phyloP scores from a whole-genome alignment of 2,888 invertebrate species.

The Ornithoptera alexandrae region DNA sequence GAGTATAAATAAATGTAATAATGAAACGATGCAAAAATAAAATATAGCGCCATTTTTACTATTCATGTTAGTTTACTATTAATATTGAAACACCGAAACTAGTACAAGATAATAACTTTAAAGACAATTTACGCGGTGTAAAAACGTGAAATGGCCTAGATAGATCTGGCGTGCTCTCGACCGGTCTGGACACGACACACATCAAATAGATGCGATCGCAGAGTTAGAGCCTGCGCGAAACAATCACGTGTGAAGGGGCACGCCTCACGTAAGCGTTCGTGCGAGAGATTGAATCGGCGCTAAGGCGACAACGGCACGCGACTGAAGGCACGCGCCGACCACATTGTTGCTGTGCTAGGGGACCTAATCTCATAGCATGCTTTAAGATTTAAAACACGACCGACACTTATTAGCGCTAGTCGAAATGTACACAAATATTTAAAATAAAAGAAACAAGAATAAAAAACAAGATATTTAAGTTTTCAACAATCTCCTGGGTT shows the following conservation, averaged over 20 bases:
- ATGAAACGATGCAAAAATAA: too few relatives aligned
- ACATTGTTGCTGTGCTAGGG: constrained; percentile 35
- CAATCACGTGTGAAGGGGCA: constrained; percentile 78
- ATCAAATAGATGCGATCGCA: constrained; percentile 69
- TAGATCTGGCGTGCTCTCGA: constrained; percentile 45
- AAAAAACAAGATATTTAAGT: too few relatives aligned
- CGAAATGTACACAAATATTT: constrained; percentile 1
- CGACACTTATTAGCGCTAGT: constrained; percentile 32
- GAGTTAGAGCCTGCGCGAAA: constrained; percentile 52
- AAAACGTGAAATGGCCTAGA: constrained; percentile 20
- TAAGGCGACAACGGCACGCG: constrained; percentile 66
- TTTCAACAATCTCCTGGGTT: too few relatives aligned
- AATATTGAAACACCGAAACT: not conserved
- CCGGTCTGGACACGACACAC: constrained; percentile 48
- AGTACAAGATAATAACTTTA: constrained; percentile 3
- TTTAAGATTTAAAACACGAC: constrained; percentile 35
- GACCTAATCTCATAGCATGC: constrained; percentile 34
- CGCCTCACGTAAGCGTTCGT: constrained; percentile 69
- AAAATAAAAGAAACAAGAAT: not conserved
- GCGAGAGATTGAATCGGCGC: constrained; percentile 66
- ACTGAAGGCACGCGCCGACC: constrained; percentile 50
- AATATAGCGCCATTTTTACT: too few relatives aligned
- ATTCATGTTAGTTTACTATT: too few relatives aligned
- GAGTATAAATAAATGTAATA: too few relatives aligned
- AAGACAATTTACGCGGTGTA: constrained; percentile 4